phyloP scores from a whole-genome alignment of 1,140 invertebrate genomes.

The Drosophila sp. region DNA sequence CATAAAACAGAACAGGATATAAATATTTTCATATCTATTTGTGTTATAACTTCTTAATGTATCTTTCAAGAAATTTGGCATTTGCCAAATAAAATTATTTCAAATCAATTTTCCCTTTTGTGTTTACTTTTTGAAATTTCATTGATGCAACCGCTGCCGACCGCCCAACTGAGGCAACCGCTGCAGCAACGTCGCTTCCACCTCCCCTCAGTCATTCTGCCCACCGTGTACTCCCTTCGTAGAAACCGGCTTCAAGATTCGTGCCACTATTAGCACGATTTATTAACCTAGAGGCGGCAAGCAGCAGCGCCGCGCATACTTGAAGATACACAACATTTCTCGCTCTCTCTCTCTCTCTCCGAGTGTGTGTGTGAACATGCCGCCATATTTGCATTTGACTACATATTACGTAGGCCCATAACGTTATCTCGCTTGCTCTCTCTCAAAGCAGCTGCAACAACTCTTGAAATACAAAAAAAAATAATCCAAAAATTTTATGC shows the following conservation, averaged over 20 bases:
- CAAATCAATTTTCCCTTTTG: neutral
- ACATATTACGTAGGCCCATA: slow-evolving; percentile 63
- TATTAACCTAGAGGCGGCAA: slow-evolving; percentile 72
- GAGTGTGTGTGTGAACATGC: slow-evolving; percentile 59
- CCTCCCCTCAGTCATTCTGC: neutral
- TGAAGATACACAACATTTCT: slow-evolving; percentile 67
- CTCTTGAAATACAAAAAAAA: slow-evolving; percentile 38
- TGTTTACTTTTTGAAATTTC: slow-evolving; percentile 10
- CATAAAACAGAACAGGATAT: neutral
- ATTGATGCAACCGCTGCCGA: neutral
- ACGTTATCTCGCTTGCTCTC: slow-evolving; percentile 59
- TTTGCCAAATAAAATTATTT: neutral
- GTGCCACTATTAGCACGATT: slow-evolving; percentile 81
- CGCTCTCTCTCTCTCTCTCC: slow-evolving; percentile 20
- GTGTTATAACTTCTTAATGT: neutral
- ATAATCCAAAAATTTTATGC: slow-evolving; percentile 13
- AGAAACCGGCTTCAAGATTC: slow-evolving; percentile 78
- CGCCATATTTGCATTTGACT: slow-evolving; percentile 78
- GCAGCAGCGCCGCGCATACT: slow-evolving; percentile 51
- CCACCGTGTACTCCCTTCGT: slow-evolving; percentile 22
- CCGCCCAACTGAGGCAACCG: neutral
- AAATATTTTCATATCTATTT: no score
- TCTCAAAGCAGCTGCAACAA: slow-evolving; percentile 46
- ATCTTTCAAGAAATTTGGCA: neutral
- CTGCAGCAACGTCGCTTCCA: neutral